Evolutionary conservation across 2,888 invertebrate species (phyloP).

Genomic region (Pyrgus malvae): DNA sequence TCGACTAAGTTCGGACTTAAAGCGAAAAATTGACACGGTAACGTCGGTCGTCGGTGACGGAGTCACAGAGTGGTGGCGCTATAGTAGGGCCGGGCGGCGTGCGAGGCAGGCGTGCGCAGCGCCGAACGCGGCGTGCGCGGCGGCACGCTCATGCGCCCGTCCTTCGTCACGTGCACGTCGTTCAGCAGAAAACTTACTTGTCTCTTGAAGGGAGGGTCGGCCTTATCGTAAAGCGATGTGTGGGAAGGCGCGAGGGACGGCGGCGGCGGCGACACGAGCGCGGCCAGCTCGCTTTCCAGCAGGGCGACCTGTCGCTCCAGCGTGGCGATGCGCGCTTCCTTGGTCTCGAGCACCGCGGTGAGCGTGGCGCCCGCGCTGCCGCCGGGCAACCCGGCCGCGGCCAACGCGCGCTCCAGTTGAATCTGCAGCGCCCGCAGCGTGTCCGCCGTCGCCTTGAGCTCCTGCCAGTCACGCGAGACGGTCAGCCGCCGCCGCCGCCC

Average conservation of each 20-base stretch:
- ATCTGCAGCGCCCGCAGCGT: slow-evolving; percentile 90
- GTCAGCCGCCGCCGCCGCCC: slow-evolving; percentile 62
- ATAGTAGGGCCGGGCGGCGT: slow-evolving; percentile 44
- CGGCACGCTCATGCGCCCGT: slow-evolving; percentile 80
- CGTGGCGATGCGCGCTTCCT: slow-evolving; percentile 93
- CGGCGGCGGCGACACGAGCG: slow-evolving; percentile 75
- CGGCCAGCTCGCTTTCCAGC: slow-evolving; percentile 88
- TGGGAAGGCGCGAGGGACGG: slow-evolving; percentile 79
- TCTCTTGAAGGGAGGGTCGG: slow-evolving; percentile 86
- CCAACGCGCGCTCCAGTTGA: slow-evolving; percentile 88
- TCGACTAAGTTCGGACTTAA: slow-evolving; percentile 73
- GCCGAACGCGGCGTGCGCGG: slow-evolving; percentile 49
- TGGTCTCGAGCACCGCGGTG: slow-evolving; percentile 90
- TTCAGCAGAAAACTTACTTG: slow-evolving; percentile 93
- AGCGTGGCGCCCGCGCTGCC: slow-evolving; percentile 84
- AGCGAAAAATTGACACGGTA: slow-evolving; percentile 78
- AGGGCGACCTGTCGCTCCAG: slow-evolving; percentile 92
- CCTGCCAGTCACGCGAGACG: slow-evolving; percentile 81
- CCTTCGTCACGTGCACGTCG: slow-evolving; percentile 90
- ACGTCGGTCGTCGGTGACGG: slow-evolving; percentile 46
- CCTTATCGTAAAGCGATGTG: slow-evolving; percentile 84
- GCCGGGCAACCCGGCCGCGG: slow-evolving; percentile 83
- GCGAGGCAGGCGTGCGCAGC: slow-evolving; percentile 42
- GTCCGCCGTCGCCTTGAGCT: slow-evolving; percentile 92
- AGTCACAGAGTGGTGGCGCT: slow-evolving; percentile 72